Base-by-base conservation (phyloP, 2,888 invertebrate genomes). In the Mesochorus sp. region DNA sequence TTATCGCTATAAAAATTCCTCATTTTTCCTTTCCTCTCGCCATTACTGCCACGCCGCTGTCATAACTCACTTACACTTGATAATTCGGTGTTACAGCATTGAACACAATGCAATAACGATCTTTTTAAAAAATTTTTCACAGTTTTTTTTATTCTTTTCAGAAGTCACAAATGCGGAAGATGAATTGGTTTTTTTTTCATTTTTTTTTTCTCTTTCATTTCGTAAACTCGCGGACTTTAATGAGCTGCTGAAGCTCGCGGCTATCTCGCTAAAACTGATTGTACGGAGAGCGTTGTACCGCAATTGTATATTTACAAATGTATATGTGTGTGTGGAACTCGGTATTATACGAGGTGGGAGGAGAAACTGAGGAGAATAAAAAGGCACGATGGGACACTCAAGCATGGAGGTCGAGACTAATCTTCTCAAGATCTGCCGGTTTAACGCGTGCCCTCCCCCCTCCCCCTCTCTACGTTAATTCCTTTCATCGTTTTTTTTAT, bases 301-400 rank as follows among this genome's bases (percentile, higher is more conserved):
- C n/a, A 24, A n/a, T 6, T 34, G 34, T n/a, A n/a, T n/a, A 17
- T 34, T 34, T 34, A 34, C 17, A 5, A 17, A 42, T n/a, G n/a
- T n/a, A n/a, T n/a, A 34, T 19, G 19, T n/a, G 10, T 21, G n/a
- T 19, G 19, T 51, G 28, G 17, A 66, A 31, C 1, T 39, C 8
- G 57, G 28, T n/a, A n/a, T n/a, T 28, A 12, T 12, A n/a, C 3
- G 39, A 21, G 37, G 62, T 55, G 68, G 68, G 62, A 68, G 61
- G 53, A 17, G 39, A 3, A 14, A 28, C 37, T 34, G 47, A 34
- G n/a, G 17, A 61, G 42, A 59, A 39, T 8, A 51, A 59, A 51
- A n/a, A 73, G 39, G 28, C 14, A 57, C 37, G 73, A 66, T 39
- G 47, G 49, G 44, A 47, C 34, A 47, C 8, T 44, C 51, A 21